Evolutionary conservation across 1,140 invertebrate genomes (phyloP).

Genomic region (Phortica variegata): DNA sequence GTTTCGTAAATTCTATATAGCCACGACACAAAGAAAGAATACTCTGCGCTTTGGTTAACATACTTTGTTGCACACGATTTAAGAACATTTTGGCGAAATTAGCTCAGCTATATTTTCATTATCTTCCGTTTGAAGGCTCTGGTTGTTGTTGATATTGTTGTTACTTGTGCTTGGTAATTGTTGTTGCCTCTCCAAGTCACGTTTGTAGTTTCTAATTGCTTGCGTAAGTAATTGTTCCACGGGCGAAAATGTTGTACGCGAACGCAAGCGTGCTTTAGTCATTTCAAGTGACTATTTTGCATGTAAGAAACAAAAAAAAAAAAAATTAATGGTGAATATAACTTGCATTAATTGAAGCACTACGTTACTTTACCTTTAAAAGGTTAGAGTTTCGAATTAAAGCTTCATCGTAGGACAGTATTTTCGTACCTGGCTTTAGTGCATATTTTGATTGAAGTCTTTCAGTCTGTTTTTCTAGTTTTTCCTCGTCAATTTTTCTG

Average conservation of each 20-base stretch:
- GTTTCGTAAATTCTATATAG: not conserved
- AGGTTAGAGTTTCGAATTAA: constrained; percentile 41
- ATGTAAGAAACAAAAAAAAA: no score
- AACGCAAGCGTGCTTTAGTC: constrained; percentile 48
- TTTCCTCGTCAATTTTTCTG: constrained; percentile 46
- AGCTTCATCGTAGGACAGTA: constrained; percentile 46
- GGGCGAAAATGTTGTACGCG: constrained; percentile 47
- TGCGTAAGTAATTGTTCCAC: constrained; percentile 44
- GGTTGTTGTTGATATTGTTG: not conserved
- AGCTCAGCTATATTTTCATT: not conserved
- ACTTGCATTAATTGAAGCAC: not conserved
- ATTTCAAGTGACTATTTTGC: constrained; percentile 48
- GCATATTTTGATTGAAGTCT: constrained; percentile 5
- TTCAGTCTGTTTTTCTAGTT: constrained; percentile 24
- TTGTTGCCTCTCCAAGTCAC: constrained; percentile 25
- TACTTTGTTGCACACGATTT: not conserved
- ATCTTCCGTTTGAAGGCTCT: not conserved
- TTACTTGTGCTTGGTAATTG: not conserved
- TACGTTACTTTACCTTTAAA: constrained; percentile 33
- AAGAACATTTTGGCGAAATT: not conserved
- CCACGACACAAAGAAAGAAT: no score
- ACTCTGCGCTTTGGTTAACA: no score
- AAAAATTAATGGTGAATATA: not conserved
- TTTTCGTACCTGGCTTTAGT: constrained; percentile 15
- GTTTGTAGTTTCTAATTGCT: constrained; percentile 43